Evolutionary conservation across 2,113 vertebrate species (phyloP).

Genomic region (Plecturocebus donacophilus): DNA sequence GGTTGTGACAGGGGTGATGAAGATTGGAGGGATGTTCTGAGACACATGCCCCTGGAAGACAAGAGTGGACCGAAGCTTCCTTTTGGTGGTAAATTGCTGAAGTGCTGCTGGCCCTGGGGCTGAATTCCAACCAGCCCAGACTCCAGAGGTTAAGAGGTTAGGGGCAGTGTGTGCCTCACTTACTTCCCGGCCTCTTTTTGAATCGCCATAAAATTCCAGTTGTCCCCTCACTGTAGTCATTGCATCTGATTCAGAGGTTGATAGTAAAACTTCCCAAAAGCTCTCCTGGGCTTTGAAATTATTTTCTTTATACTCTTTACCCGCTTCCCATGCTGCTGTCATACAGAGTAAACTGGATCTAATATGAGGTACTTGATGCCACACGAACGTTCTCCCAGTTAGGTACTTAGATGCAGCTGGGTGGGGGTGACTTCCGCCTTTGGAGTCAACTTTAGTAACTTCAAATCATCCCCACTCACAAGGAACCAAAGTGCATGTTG

Average conservation of each 20-base stretch:
- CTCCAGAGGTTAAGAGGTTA: neutral
- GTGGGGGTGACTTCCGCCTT: neutral
- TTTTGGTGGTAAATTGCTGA: neutral
- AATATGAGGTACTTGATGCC: neutral
- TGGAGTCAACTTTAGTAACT: neutral
- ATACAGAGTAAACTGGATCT: neutral
- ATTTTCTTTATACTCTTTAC: constrained; percentile 29
- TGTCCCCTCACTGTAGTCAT: neutral
- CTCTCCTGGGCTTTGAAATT: constrained; percentile 33
- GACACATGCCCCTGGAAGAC: neutral
- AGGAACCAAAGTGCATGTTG: neutral
- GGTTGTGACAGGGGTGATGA: neutral
- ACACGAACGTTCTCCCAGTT: neutral
- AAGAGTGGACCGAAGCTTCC: neutral
- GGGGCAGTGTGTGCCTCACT: neutral
- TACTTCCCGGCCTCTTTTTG: neutral
- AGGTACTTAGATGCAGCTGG: neutral
- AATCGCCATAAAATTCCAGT: neutral
- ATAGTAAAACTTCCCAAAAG: constrained; percentile 37
- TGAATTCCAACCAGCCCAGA: neutral
- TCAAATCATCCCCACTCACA: neutral
- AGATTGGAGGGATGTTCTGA: neutral
- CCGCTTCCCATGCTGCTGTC: neutral
- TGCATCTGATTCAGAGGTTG: neutral
- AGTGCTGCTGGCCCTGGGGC: neutral